A percentile compares a stretch with the other conserved stretches of the same genome.
These are phyloP conservation scores for Perithous albicinctus DNA, from an alignment of 2,888 invertebrate genomes.

Conservation along the genomic window DNA sequence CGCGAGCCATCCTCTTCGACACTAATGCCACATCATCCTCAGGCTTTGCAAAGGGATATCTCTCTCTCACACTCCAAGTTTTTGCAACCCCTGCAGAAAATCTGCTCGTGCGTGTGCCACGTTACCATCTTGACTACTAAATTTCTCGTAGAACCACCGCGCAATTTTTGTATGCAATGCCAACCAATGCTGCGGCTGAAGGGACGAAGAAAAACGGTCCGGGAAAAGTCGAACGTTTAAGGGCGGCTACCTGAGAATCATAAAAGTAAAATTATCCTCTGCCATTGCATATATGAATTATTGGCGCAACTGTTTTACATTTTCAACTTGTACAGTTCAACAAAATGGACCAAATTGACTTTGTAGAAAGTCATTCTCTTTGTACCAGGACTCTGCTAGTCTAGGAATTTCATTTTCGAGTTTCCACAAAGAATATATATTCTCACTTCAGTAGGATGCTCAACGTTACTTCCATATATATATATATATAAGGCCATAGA, in stretches of 20 bases:
- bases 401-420: no score
- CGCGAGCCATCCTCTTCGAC: slow-evolving; percentile 71
- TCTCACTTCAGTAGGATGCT: no score
- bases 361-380: no score
- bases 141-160: background rate
- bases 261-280: no score
- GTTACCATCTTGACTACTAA: slow-evolving; percentile 5
- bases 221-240: slow-evolving; percentile 54
- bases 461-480: slow-evolving; percentile 27
- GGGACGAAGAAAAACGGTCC: background rate
- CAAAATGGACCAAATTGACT: no score
- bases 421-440: no score
- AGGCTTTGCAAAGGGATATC: slow-evolving; percentile 12
- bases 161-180: background rate
- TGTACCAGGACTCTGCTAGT: no score
- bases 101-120: slow-evolving; percentile 18
- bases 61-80: background rate
- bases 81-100: slow-evolving; percentile 20
- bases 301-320: no score
- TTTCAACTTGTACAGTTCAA: no score
- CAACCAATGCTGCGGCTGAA: background rate
- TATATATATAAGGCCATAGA: slow-evolving; percentile 24
- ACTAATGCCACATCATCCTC: slow-evolving; percentile 72
- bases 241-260: no score
- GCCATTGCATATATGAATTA: no score